Evolutionary conservation across 1,140 invertebrate species (phyloP), one percentile per base, ranked within the genome.

Genomic region (Brachionus rotundiformis): DNA sequence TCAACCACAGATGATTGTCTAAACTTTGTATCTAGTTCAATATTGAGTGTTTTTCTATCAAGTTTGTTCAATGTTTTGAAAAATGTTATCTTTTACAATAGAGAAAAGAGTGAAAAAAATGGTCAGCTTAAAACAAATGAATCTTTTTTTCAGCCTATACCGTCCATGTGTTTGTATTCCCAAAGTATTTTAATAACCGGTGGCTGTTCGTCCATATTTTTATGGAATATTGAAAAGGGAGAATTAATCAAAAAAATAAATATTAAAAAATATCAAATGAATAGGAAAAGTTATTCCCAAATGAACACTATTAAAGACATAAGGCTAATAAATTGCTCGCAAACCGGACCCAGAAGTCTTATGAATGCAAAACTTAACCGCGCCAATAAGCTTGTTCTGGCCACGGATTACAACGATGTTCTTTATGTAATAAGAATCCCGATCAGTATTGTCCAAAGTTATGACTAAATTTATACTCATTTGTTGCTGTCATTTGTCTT

Each of bases 211-310:
- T 79, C 25, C 36, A 29, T 79, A 11, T 79, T 39, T 33, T 11
- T 63, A 33, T 79, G 76, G 76, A 63, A 54, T 54, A 54, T 79
- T 33, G 47, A 23, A 19, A 79, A 63, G 31, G 76, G 76, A 31
- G 76, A 79, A 41, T 19, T 79, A 23, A 63, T 79, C 0, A 54
- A 63, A 79, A 79, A 79, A 39, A 59, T 79, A 41, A 79, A 79
- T 63, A 79, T 79, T 13, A 54, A 36, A 39, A 63, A 79, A 31
- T 7, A 31, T 25, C 31, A 36, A 71, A 39, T 33, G 39, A 41
- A 73, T 0, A 41, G 39, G 11, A 44, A 44, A 19, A 73, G 25
- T 10, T 73, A 73, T 73, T 73, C 68, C 11, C 68, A 73, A 44
- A 29, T 44, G 39, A 73, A 73, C 36, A 25, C 19, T 47, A 73